These are phyloP conservation scores for Chesias legatella DNA, from an alignment of 2,888 invertebrate genomes.

Conservation along the genomic window DNA sequence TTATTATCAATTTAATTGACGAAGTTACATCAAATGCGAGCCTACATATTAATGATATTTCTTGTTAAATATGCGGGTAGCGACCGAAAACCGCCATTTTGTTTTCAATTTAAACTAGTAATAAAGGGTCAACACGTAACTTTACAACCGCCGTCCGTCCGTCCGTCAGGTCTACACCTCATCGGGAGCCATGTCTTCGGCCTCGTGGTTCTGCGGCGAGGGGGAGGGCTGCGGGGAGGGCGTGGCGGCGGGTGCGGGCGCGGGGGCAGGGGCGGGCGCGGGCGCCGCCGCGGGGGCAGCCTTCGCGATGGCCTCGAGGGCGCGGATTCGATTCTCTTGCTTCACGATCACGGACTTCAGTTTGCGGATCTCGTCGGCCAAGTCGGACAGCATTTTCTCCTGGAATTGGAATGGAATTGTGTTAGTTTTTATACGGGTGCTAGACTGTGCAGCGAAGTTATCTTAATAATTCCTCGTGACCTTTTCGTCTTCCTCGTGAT, in stretches of 20 bases:
- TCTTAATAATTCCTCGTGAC: too few relatives aligned
- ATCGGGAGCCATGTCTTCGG: conserved; percentile 79
- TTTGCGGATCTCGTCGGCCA: conserved; percentile 93
- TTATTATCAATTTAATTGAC: too few relatives aligned
- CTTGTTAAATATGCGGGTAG: too few relatives aligned
- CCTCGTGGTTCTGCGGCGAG: conserved; percentile 45
- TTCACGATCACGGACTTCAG: conserved; percentile 96
- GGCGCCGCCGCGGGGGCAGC: conserved; percentile 35
- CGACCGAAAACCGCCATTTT: too few relatives aligned
- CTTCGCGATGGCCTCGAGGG: conserved; percentile 83
- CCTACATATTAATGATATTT: too few relatives aligned
- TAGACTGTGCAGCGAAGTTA: too few relatives aligned
- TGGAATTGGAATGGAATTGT: too few relatives aligned
- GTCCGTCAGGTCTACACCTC: conserved; percentile 71
- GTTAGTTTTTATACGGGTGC: too few relatives aligned
- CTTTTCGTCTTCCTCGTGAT: too few relatives aligned
- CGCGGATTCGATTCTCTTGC: conserved; percentile 92
- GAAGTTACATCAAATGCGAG: too few relatives aligned
- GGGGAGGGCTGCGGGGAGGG: conserved; percentile 49
- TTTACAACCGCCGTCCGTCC: neutral
- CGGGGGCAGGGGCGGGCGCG: conserved; percentile 49
- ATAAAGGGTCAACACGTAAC: conserved; percentile 7
- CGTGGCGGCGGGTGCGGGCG: conserved; percentile 34
- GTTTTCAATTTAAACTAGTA: too few relatives aligned
- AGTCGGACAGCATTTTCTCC: conserved; percentile 90